Evolutionary conservation across 2,113 vertebrate genomes (phyloP).

Genomic region (Xenopus tropicalis): DNA sequence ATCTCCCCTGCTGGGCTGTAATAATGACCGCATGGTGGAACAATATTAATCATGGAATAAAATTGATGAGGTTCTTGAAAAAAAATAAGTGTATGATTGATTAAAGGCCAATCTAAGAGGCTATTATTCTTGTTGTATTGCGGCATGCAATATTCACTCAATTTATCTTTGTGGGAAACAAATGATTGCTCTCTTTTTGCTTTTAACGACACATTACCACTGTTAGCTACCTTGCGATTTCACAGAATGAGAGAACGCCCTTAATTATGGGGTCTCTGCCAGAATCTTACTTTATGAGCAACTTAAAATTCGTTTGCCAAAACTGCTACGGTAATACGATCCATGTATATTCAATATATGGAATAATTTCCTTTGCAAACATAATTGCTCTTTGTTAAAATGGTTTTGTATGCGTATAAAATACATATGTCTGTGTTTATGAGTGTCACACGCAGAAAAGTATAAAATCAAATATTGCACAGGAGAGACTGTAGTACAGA

Average conservation of each 20-base stretch:
- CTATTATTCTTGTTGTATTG: constrained; percentile 84
- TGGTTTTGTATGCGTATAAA: too few species aligned
- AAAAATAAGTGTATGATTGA: constrained; percentile 88
- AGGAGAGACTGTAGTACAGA: too few species aligned
- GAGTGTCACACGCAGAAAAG: too few species aligned
- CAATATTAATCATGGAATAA: constrained; percentile 90
- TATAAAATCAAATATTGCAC: too few species aligned
- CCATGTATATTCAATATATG: too few species aligned
- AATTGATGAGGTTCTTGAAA: constrained; percentile 86
- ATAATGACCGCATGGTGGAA: constrained; percentile 78
- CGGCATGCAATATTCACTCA: constrained; percentile 77
- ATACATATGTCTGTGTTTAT: too few species aligned
- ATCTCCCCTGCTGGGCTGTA: constrained; percentile 84
- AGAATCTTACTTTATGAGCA: too few species aligned
- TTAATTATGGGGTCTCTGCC: too few species aligned
- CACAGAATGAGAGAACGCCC: neutral
- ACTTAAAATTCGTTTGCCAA: too few species aligned
- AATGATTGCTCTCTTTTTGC: constrained; percentile 64
- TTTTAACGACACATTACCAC: neutral
- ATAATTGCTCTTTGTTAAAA: too few species aligned
- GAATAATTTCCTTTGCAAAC: too few species aligned
- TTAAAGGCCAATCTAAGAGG: constrained; percentile 84
- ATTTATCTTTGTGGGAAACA: constrained; percentile 78
- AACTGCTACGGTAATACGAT: too few species aligned
- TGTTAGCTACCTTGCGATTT: constrained; percentile 20